phyloP scores from a whole-genome alignment of 2,888 invertebrate genomes.

The Ecliptopera silaceata region DNA sequence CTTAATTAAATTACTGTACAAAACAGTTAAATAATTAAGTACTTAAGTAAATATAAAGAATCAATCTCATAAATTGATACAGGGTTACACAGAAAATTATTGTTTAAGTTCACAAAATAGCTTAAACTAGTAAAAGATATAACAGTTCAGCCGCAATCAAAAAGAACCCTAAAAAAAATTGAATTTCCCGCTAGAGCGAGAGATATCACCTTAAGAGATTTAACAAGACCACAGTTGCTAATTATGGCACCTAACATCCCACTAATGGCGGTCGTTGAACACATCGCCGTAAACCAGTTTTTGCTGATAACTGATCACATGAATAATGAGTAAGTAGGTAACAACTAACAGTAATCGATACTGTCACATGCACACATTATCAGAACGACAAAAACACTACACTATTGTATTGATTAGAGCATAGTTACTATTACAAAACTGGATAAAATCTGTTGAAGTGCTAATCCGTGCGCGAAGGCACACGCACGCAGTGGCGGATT shows the following conservation, averaged over 20 bases:
- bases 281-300: background rate
- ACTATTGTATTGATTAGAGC: background rate
- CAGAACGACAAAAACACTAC: background rate
- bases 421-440: background rate
- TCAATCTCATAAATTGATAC: no score
- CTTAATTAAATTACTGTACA: no score
- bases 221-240: background rate
- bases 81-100: no score
- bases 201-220: no score
- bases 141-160: no score
- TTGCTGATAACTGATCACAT: background rate
- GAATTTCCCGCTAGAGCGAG: no score
- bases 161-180: no score
- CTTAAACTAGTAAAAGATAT: no score
- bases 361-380: conserved; percentile 6
- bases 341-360: conserved; percentile 12
- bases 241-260: background rate
- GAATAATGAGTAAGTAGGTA: background rate
- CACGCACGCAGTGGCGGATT: background rate
- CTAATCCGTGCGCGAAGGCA: background rate
- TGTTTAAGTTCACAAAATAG: no score
- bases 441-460: background rate
- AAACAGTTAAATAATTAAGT: no score
- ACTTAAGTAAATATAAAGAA: no score
- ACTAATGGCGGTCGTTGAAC: background rate